Conservation (phyloP, 2,113 vertebrate species). For the Ellobius talpinus region DNA sequence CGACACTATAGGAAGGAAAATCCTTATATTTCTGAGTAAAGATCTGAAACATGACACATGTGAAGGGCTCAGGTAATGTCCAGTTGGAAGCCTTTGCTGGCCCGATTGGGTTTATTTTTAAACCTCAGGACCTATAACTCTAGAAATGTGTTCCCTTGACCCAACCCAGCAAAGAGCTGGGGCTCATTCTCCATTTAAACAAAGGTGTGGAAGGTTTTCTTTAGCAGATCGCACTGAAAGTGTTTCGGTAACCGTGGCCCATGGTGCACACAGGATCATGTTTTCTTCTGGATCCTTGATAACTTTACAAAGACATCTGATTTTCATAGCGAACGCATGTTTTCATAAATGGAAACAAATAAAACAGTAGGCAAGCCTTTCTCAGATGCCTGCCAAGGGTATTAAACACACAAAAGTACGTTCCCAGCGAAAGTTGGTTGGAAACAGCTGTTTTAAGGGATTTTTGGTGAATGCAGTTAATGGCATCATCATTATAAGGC, state of each 20-base stretch:
- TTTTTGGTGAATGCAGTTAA: slow-evolving; percentile 75
- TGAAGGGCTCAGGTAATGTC: background rate
- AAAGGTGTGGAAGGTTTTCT: slow-evolving; percentile 24
- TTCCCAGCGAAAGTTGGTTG: slow-evolving; percentile 77
- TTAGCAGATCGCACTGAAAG: background rate
- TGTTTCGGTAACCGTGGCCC: background rate
- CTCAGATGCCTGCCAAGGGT: slow-evolving; percentile 70
- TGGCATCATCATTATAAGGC: slow-evolving; percentile 81
- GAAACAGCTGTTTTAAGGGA: slow-evolving; percentile 79
- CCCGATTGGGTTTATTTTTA: background rate
- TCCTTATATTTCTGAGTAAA: slow-evolving; percentile 41
- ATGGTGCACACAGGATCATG: background rate
- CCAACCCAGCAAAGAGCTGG: background rate
- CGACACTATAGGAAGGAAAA: background rate
- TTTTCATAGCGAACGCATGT: slow-evolving; percentile 71
- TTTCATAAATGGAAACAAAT: slow-evolving; percentile 84
- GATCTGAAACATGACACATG: background rate
- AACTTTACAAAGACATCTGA: slow-evolving; percentile 77
- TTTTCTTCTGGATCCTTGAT: slow-evolving; percentile 68
- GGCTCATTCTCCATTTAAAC: background rate
- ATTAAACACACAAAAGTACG: slow-evolving; percentile 70
- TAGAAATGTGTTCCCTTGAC: background rate
- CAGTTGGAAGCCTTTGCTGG: background rate
- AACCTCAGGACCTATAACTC: background rate
- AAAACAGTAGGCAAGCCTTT: slow-evolving; percentile 80